phyloP scores from a whole-genome alignment of 2,113 vertebrate species.

The Megaceryle maxima region DNA sequence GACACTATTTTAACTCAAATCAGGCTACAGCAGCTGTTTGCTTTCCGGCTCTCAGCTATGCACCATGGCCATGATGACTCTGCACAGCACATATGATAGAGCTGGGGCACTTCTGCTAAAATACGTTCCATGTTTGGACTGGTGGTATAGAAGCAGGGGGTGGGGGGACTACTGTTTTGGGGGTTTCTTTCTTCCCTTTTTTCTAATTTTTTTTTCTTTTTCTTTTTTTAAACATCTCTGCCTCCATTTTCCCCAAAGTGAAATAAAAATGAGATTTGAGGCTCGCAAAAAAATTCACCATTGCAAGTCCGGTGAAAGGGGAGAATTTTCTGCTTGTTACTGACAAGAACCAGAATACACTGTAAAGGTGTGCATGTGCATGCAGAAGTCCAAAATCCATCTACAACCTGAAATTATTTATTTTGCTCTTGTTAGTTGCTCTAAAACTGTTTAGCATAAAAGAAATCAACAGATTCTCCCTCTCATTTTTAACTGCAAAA shows the following conservation, averaged over 20 bases:
- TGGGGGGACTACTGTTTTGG: not conserved
- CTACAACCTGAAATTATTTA: not conserved
- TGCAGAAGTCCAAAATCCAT: not conserved
- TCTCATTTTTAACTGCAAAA: not conserved
- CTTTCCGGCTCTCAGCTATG: constrained; percentile 83
- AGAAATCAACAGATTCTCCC: not conserved
- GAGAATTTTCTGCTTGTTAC: not conserved
- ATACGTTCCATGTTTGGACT: constrained; percentile 62
- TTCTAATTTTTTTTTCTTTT: no score
- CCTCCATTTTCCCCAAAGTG: not conserved
- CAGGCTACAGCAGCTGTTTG: constrained; percentile 90
- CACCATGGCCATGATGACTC: constrained; percentile 74
- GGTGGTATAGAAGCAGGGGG: constrained; percentile 10
- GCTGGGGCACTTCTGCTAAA: constrained; percentile 68
- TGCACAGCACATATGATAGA: constrained; percentile 73
- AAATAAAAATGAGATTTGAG: constrained; percentile 4
- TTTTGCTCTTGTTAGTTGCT: not conserved
- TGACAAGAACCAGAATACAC: not conserved
- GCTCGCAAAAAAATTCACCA: not conserved
- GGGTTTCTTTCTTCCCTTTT: not conserved
- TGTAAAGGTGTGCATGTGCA: not conserved
- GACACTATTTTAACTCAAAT: constrained; percentile 86
- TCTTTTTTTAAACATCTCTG: not conserved
- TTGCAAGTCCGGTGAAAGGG: not conserved
- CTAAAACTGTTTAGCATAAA: not conserved